Base-by-base conservation (phyloP, 2,113 vertebrate genomes). In the Muscicapa adusta region DNA sequence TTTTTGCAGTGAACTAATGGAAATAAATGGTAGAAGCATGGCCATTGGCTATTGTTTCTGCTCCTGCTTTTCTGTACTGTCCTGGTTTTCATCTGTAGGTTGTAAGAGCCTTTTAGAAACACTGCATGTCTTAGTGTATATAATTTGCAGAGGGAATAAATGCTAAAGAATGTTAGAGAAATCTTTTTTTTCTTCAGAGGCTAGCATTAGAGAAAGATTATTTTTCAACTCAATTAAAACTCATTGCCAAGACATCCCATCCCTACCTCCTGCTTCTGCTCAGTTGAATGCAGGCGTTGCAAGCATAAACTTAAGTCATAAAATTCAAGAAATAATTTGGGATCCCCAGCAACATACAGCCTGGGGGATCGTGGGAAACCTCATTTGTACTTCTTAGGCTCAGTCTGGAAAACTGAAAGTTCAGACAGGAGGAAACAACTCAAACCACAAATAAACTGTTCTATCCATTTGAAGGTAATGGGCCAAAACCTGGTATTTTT, bases 381-480 rank as follows among this genome's bases (percentile, higher is more conserved):
- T 14, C 17, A 43, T 91, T 76, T 70, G 34, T 88, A 29, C 71
- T 63, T 93, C 89, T 91, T 79, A 34, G 56, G 28, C 57, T 94
- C 51, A 85, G 75, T 63, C 47, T 56, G 40, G 56, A 89, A 95
- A 86, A 66, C 63, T 24, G 43, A 24, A 93, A 88, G 70, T 82
- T 96, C 74, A 92, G 75, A 60, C 85, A 90, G 60, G 88, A 96
- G 75, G 95, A 95, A 95, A 75, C 68, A 80, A 85, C 89, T 95
- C 91, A 88, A 92, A 85, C 71, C 82, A 72, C 82, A 96, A 77
- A 86, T 93, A 93, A 96, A 96, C 85, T 43, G 12, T 82, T 89
- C 94, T 93, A 74, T 95, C 92, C 85, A 83, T 85, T 91, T 93
- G 75, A 93, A 82, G 67, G 93, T 91, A 96, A 83, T 95, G 88